Percentiles rank a stretch among this genome's conserved stretches.
phyloP scores from a whole-genome alignment of 1,140 invertebrate species.

The Hermatobates lingyangjiaoensis region DNA sequence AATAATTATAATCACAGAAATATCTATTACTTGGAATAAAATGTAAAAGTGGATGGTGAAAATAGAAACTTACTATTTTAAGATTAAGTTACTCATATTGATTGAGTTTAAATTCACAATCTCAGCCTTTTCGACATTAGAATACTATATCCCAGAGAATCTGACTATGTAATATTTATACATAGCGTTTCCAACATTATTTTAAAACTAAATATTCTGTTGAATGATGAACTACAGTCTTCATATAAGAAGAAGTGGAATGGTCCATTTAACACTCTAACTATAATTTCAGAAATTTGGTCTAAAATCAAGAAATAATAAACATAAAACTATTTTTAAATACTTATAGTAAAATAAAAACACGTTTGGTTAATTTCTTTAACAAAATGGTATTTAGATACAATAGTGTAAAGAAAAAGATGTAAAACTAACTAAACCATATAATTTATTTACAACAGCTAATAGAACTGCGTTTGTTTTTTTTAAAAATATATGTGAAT shows the following conservation, averaged over 20 bases:
- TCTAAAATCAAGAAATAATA: background rate
- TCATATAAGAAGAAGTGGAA: constrained; percentile 2
- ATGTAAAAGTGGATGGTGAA: constrained; percentile 2
- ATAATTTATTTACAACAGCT: no score
- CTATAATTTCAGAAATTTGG: background rate
- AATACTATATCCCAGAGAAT: constrained; percentile 7
- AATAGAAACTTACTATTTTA: background rate
- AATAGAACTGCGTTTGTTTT: no score
- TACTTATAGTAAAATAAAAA: no score
- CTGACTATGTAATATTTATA: background rate
- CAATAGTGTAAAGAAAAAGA: no score
- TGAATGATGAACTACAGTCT: constrained; percentile 9
- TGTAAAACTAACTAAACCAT: no score
- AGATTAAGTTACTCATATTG: constrained; percentile 16
- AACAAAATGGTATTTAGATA: no score
- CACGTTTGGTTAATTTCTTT: no score
- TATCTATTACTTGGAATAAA: background rate
- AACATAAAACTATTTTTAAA: no score
- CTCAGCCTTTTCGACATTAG: constrained; percentile 15
- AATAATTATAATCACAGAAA: background rate
- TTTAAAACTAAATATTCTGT: background rate
- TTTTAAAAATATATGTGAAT: no score
- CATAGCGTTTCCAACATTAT: background rate
- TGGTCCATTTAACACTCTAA: no score
- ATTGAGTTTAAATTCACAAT: constrained; percentile 17